Conservation (phyloP, 2,113 vertebrate genomes). For the Delphinapterus leucas region DNA sequence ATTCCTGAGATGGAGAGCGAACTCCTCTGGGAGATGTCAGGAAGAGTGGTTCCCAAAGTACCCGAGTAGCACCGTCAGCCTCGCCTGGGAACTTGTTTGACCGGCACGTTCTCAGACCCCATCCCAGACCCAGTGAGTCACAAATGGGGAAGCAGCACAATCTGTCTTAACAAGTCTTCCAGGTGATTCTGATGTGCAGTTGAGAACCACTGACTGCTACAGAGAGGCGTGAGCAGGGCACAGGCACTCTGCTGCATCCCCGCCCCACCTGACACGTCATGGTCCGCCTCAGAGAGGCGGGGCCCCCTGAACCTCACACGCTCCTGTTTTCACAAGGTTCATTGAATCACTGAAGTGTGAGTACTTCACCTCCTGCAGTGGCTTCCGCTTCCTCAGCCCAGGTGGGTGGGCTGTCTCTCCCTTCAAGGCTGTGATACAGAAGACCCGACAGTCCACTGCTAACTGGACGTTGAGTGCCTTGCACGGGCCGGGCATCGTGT, state of each 20-base stretch:
- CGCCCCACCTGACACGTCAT: fast-evolving
- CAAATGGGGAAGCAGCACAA: neutral
- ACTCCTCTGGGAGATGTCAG: neutral
- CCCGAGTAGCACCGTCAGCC: neutral
- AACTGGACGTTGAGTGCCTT: neutral
- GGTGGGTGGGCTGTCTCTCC: fast-evolving
- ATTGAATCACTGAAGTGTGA: neutral
- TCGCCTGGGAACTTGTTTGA: neutral
- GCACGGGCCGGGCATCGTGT: neutral
- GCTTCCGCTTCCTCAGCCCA: neutral
- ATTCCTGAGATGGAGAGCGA: neutral
- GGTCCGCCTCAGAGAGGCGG: neutral
- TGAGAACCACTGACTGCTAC: neutral
- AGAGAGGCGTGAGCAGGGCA: no score
- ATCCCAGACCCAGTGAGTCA: neutral
- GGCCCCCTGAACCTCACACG: fast-evolving
- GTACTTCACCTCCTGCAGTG: fast-evolving
- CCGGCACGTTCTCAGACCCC: neutral
- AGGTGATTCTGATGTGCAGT: neutral
- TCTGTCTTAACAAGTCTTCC: neutral
- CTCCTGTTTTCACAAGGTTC: neutral
- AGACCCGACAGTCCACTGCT: neutral
- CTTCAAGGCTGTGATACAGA: no score
- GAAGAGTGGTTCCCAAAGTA: neutral
- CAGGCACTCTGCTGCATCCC: fast-evolving